phyloP scores from a whole-genome alignment of 1,140 invertebrate species.

The Pseudomyrmex pallidus region DNA sequence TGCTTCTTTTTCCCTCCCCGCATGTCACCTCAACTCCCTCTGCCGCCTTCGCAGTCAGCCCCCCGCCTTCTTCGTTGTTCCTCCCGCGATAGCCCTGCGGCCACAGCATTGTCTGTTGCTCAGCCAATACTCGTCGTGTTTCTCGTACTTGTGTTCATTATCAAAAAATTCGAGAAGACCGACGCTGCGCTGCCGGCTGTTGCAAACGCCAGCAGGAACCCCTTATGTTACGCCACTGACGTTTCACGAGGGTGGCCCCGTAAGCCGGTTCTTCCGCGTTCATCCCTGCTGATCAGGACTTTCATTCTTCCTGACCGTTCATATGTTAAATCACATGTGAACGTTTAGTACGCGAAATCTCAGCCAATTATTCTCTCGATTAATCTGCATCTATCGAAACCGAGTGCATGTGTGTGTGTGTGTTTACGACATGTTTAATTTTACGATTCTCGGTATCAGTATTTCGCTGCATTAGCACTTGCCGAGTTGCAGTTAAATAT shows the following conservation, averaged over 20 bases:
- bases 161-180: slow-evolving; percentile 80
- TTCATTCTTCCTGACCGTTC: slow-evolving; percentile 57
- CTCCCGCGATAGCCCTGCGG: slow-evolving; percentile 83
- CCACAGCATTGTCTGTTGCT: slow-evolving; percentile 82
- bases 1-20: slow-evolving; percentile 69
- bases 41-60: slow-evolving; percentile 63
- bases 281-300: slow-evolving; percentile 54
- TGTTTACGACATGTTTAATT: neutral
- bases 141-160: slow-evolving; percentile 84
- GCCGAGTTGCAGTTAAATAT: slow-evolving; percentile 8
- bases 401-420: too few species aligned
- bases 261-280: slow-evolving; percentile 43
- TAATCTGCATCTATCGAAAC: neutral
- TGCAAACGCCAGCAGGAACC: slow-evolving; percentile 70
- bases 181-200: slow-evolving; percentile 56
- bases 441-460: neutral
- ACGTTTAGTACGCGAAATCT: slow-evolving; percentile 9
- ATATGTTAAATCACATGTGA: slow-evolving; percentile 38
- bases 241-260: slow-evolving; percentile 65
- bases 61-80: slow-evolving; percentile 76
- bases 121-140: slow-evolving; percentile 83
- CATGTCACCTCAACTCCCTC: slow-evolving; percentile 57
- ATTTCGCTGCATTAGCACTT: neutral
- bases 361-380: neutral
- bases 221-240: slow-evolving; percentile 70